Evolutionary conservation across 2,113 vertebrate genomes (phyloP), one percentile per base, ranked within the genome.

Genomic region (Chrysemys picta): DNA sequence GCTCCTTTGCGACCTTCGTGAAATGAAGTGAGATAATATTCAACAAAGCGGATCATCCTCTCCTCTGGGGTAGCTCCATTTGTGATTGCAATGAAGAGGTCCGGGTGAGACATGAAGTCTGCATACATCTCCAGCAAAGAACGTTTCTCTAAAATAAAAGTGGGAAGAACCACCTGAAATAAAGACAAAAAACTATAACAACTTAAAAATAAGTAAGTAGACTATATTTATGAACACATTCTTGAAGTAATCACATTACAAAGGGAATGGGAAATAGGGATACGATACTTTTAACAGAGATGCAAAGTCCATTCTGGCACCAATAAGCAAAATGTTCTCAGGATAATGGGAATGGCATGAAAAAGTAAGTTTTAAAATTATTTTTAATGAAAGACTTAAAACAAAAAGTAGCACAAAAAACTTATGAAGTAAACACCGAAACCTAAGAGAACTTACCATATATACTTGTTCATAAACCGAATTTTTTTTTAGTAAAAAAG

Each of bases 21-120:
- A 98, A 99, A 99, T 13, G 99, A 99, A 86, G 99, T 99, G 97
- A 99, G 99, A 97, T 99, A 99, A 98, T 99, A 99, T 96, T 99
- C 99, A 35, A 99, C 99, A 1, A 99, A 99, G 65, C 99, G 98
- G 87, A 99, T 98, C 99, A 99, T 99, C 96, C 99, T 99, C 90
- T 99, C 99, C 96, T 99, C 99, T 0, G 99, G 97, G 84, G 95
- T 98, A 84, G 94, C 6, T 97, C 99, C 99, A 2, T 98, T 98
- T 0, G 99, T 98, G 97, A 99, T 99, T 76, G 99, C 97, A 85
- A 99, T 88, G 89, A 99, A 99, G 72, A 99, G 98, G 79, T 99
- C 99, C 1, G 99, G 99, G 93, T 99, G 99, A 16, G 99, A 99
- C 99, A 99, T 99, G 97, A 99, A 99, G 97, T 99, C 99, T 0